These are phyloP conservation scores for Heliconius eleuchia DNA, from an alignment of 1,140 invertebrate genomes.

Conservation along the genomic window DNA sequence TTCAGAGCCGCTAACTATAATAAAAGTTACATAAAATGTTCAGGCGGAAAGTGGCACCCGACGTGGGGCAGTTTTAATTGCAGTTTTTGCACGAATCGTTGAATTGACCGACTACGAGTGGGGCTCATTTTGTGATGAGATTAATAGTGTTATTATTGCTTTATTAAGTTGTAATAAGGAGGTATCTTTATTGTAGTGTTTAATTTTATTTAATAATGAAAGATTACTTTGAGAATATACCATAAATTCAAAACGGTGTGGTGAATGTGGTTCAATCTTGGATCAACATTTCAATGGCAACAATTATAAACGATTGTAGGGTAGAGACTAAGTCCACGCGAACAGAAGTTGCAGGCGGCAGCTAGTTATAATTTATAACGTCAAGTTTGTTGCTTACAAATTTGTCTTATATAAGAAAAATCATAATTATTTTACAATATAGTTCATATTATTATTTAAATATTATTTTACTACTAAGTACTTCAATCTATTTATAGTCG, in stretches of 20 bases:
- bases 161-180: background rate
- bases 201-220: too few relatives aligned
- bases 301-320: too few relatives aligned
- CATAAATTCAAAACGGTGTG: too few relatives aligned
- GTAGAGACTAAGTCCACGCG: too few relatives aligned
- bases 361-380: too few relatives aligned
- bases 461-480: background rate
- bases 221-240: too few relatives aligned
- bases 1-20: conserved; percentile 30
- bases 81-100: conserved; percentile 39
- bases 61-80: conserved; percentile 41
- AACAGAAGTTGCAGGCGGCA: too few relatives aligned
- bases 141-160: background rate
- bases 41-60: conserved; percentile 35
- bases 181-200: background rate
- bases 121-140: background rate
- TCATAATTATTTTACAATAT: background rate
- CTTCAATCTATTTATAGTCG: background rate
- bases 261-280: too few relatives aligned
- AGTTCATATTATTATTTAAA: background rate
- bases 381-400: too few relatives aligned
- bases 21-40: conserved; percentile 21
- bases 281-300: too few relatives aligned
- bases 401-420: background rate
- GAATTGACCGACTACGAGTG: conserved; percentile 17